Evolutionary conservation across 2,888 invertebrate genomes (phyloP), one percentile per base, ranked within the genome.

Genomic region (Lithophane leautieri): DNA sequence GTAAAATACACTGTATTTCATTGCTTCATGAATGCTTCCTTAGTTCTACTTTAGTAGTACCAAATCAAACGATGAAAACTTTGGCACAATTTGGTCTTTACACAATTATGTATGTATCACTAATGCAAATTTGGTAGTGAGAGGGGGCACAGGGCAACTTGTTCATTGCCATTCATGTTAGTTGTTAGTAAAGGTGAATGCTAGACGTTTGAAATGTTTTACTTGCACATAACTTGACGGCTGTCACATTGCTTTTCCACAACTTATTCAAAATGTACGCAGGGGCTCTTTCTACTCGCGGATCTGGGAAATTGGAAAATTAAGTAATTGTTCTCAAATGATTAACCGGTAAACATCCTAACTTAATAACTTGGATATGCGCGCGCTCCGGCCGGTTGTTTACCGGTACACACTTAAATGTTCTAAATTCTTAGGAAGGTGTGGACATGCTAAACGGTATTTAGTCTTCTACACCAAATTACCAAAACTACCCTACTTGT

Each of bases 211-310:
- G 4, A 25, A 54, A 47, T 68, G 60, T 69, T 61, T 2, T 16
- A 50, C 1, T 50, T 44, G 79, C 78, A 78, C 79, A 19, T 19
- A 54, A 65, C 11, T 73, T 63, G n/a, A 60, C n/a, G 79, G 79
- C 78, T 79, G 73, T 60, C 78, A 78, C 79, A 0, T 52, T 40
- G 78, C 78, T 79, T 78, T 12, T 47, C 54, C 62, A 62, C 11
- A 47, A 63, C 50, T n/a, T 25, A 50, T 62, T 28, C 47, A 42
- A 34, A 4, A 56, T 56, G 25, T 58, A 28, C 9, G 28, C 28
- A 54, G 47, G 28, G 28, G 34, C 40, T 34, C 14, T 8, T 12
- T n/a, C 9, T 47, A 40, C 34, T 52, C 25, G 42, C 22, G 47
- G 47, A 11, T 40, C 22, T 11, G 16, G 25, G 40, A 40, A 47